These are phyloP conservation scores for Dysmachus trigonus DNA, from an alignment of 2,888 invertebrate species.

Conservation along the genomic window DNA sequence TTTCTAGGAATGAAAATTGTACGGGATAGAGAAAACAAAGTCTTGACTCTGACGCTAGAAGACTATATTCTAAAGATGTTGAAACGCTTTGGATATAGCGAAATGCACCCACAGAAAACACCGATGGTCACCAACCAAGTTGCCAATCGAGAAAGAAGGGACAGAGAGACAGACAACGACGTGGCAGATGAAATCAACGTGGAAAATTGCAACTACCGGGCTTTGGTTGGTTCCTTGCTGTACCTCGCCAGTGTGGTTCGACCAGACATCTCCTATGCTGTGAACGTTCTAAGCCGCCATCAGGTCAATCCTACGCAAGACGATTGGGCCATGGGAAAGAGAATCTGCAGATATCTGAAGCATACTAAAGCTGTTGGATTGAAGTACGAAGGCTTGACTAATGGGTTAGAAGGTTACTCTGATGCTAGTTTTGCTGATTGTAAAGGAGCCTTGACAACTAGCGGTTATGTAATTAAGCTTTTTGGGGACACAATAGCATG, in stretches of 20 bases:
- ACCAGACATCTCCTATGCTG: constrained; percentile 48
- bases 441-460: neutral
- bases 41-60: neutral
- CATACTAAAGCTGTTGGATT: constrained; percentile 45
- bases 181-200: neutral
- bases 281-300: constrained; percentile 45
- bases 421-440: neutral
- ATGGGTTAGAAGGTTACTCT: neutral
- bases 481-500: neutral
- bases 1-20: neutral
- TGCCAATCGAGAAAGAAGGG: neutral
- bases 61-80: neutral
- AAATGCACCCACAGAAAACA: neutral
- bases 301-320: constrained; percentile 47
- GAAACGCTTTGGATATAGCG: neutral
- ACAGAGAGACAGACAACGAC: neutral
- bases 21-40: neutral
- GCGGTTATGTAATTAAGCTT: neutral
- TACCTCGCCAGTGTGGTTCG: neutral
- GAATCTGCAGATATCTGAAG: constrained; percentile 54
- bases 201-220: neutral
- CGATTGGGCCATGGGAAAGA: constrained; percentile 50
- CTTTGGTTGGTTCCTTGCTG: neutral
- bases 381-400: neutral
- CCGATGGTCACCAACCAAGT: neutral